Percentiles rank a stretch among this genome's conserved stretches.
Conservation (phyloP, 2,888 invertebrate genomes). For the Pristionchus entomophagus region DNA sequence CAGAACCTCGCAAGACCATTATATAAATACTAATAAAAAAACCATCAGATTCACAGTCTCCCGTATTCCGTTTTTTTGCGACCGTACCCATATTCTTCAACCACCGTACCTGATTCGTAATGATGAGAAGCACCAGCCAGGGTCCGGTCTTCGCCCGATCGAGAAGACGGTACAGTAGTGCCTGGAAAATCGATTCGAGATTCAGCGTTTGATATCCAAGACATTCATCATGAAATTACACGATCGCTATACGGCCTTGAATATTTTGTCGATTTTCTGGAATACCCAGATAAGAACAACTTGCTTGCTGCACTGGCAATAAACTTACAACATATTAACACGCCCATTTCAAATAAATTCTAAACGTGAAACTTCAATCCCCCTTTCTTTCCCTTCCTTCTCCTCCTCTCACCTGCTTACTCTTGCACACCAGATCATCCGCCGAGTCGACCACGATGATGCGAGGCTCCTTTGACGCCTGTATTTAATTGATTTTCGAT, state of each 20-base stretch:
- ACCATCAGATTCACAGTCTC: too few species aligned
- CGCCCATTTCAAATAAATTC: too few species aligned
- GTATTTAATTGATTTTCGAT: background rate
- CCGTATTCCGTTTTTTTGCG: too few species aligned
- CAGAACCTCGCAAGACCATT: background rate
- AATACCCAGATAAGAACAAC: too few species aligned
- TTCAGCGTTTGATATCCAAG: too few species aligned
- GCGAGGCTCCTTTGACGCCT: slow-evolving; percentile 6
- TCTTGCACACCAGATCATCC: slow-evolving; percentile 46
- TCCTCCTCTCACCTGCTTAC: background rate
- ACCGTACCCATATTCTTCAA: background rate
- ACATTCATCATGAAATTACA: too few species aligned
- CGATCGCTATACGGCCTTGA: too few species aligned
- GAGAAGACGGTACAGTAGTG: slow-evolving; percentile 44
- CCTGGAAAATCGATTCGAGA: background rate
- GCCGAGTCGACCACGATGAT: slow-evolving; percentile 45
- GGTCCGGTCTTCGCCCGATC: slow-evolving; percentile 39
- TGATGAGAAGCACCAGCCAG: slow-evolving; percentile 7
- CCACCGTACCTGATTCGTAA: background rate
- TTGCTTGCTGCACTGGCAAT: too few species aligned
- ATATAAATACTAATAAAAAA: too few species aligned
- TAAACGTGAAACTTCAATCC: background rate
- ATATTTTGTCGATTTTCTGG: too few species aligned
- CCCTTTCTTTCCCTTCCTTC: too few species aligned
- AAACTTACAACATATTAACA: too few species aligned